Evolutionary conservation across 92 coral and sea anemone species (phyloP).

Genomic region (Micromussa lordhowensis): DNA sequence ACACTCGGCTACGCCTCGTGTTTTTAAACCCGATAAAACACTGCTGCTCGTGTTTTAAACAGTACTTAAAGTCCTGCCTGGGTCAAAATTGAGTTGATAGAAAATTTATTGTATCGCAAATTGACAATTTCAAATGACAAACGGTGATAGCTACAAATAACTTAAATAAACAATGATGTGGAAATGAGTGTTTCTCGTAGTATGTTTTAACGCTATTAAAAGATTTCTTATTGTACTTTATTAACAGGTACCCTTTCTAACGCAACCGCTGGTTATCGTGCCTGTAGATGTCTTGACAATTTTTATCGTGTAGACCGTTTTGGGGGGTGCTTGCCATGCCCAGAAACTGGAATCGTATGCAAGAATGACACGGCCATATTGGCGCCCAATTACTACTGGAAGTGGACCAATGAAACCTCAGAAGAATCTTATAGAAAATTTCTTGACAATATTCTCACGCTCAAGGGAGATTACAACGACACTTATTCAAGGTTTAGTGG

Average conservation of each 20-base stretch:
- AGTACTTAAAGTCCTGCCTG: too few species aligned
- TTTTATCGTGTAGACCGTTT: conserved; percentile 63
- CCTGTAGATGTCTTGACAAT: conserved; percentile 13
- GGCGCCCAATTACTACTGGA: conserved; percentile 47
- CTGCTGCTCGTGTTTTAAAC: too few species aligned
- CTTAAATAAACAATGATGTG: too few species aligned
- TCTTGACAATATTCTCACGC: conserved; percentile 25
- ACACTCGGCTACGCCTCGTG: too few species aligned
- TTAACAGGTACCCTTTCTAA: neutral
- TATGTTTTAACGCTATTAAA: too few species aligned
- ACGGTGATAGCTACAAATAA: too few species aligned
- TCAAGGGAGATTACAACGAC: neutral
- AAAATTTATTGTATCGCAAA: too few species aligned
- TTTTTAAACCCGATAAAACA: too few species aligned
- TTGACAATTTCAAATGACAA: too few species aligned
- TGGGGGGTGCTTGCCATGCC: conserved; percentile 51
- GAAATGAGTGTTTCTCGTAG: neutral
- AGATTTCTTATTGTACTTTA: too few species aligned
- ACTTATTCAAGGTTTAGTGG: conserved; percentile 25
- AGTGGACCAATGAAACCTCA: conserved; percentile 31
- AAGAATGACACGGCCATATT: conserved; percentile 41
- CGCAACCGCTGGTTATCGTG: conserved; percentile 10
- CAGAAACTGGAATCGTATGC: conserved; percentile 30
- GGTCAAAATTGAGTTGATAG: too few species aligned
- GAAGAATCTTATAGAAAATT: conserved; percentile 14